Percentiles rank a stretch among this genome's conserved stretches.
phyloP scores from a whole-genome alignment of 2,113 vertebrate genomes.

The Rhinolophus ferrumequinum region DNA sequence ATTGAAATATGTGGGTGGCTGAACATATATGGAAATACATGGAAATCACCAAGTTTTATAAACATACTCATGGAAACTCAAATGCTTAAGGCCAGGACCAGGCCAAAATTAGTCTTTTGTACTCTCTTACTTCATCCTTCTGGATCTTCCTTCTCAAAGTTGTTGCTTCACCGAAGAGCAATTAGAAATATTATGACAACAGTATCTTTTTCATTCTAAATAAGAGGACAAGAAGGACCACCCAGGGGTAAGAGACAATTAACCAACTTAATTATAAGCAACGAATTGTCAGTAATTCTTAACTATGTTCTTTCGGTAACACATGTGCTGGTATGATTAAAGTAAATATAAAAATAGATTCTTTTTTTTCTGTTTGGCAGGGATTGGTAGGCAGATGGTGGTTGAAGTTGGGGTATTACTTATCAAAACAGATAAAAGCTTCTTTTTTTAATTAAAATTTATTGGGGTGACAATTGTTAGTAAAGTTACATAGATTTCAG shows the following conservation, averaged over 20 bases:
- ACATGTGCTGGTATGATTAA: neutral
- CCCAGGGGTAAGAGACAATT: constrained; percentile 47
- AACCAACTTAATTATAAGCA: constrained; percentile 49
- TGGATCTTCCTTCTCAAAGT: constrained; percentile 18
- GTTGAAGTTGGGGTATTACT: neutral
- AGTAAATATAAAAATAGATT: constrained; percentile 36
- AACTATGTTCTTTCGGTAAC: constrained; percentile 19
- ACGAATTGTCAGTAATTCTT: constrained; percentile 19
- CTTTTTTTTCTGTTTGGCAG: constrained; percentile 36
- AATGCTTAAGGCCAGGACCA: neutral
- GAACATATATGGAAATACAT: neutral
- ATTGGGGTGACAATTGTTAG: too few relatives aligned
- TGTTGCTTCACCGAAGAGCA: constrained; percentile 16
- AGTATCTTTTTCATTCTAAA: constrained; percentile 42
- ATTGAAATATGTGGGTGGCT: neutral
- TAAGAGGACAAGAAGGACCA: constrained; percentile 42
- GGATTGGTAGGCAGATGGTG: neutral
- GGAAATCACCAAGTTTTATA: neutral
- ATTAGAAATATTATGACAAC: constrained; percentile 49
- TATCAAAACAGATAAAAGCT: neutral
- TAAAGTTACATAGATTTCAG: too few relatives aligned
- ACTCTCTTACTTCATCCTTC: neutral
- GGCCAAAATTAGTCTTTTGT: neutral
- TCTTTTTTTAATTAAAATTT: too few relatives aligned
- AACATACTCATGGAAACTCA: neutral